Evolutionary conservation across 2,797 vertebrate species (phyloP), one percentile per base, ranked within the genome.

Genomic region (Enteromius fasciolatus): DNA sequence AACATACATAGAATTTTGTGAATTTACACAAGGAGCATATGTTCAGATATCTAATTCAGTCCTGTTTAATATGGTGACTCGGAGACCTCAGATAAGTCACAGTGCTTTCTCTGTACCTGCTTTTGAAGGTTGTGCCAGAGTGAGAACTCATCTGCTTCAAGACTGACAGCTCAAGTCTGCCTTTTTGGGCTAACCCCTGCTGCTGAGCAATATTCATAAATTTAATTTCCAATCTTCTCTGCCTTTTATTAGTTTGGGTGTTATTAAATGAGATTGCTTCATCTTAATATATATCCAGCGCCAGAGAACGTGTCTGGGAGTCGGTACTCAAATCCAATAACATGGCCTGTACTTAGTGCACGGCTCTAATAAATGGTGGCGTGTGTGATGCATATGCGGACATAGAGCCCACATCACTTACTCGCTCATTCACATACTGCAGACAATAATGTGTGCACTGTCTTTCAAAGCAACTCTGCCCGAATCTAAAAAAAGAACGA

Each of bases 231-330:
- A 97, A 96, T 96, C 96, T 95, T 95, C 96, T 94, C 95, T 97
- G 83, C 94, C 97, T 97, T 97, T 99, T 99, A 99, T 99, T 99
- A 98, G 97, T 98, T 98, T 98, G 95, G 95, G 93, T 98, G 96
- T 99, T 99, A 99, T 99, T 99, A 99, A 99, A 99, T 97, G 97
- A 98, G 97, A 97, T 97, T 98, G 96, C 97, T 98, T 98, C 97
- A 97, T 96, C 96, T 97, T 98, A 97, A 97, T 98, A 98, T 97
- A 98, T 97, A 97, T 98, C 93, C 95, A 91, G 94, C 94, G 92
- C 95, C 95, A 93, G 94, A 91, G 94, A 92, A 95, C 94, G 94
- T 96, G 96, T 95, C 97, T 97, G 94, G 93, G 88, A 97, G 96
- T 96, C 97, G 96, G 97, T 99, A 97, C 98, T 99, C 96, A 99